These are phyloP conservation scores for Rhinoraja longicauda DNA, from an alignment of 2,797 vertebrate species.

Conservation along the genomic window DNA sequence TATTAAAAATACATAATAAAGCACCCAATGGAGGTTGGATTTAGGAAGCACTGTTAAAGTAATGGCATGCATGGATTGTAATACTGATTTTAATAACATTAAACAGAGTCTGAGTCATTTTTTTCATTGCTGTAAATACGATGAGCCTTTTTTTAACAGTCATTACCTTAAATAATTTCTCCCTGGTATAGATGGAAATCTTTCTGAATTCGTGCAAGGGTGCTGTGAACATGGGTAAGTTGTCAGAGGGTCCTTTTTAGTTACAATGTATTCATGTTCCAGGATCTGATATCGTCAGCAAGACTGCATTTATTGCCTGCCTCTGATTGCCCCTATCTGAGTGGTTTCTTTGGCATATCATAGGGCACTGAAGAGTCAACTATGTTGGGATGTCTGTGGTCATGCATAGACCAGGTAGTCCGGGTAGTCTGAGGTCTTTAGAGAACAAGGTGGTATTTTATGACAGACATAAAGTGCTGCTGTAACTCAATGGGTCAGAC, in stretches of 20 bases:
- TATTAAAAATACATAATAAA: conserved; percentile 37
- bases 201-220: background rate
- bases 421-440: too few relatives aligned
- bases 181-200: background rate
- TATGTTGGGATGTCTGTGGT: background rate
- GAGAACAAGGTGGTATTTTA: too few relatives aligned
- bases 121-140: conserved; percentile 9
- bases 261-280: background rate
- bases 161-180: conserved; percentile 11
- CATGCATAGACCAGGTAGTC: too few relatives aligned
- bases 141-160: background rate
- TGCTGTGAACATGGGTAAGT: background rate
- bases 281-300: too few relatives aligned
- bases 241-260: too few relatives aligned
- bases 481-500: too few relatives aligned
- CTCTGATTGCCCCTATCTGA: too few relatives aligned
- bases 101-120: background rate
- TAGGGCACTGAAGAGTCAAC: background rate
- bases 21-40: background rate
- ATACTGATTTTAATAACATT: background rate
- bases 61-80: background rate
- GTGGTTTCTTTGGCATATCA: too few relatives aligned
- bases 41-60: conserved; percentile 12
- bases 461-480: too few relatives aligned
- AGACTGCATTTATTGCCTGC: too few relatives aligned